Conservation (phyloP, 2,797 vertebrate genomes). For the Acomys russatus region DNA sequence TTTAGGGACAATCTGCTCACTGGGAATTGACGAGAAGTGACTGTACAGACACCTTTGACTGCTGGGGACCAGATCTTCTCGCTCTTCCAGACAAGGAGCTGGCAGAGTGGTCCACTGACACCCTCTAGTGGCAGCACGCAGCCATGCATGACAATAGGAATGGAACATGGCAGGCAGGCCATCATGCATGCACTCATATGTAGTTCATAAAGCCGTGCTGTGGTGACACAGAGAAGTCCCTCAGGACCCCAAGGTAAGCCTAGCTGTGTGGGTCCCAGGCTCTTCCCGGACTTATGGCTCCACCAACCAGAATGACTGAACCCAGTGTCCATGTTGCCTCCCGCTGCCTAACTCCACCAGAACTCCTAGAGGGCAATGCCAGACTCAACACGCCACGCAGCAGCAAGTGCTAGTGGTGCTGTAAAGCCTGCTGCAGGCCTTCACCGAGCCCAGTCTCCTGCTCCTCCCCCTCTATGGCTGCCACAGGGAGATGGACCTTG, state of each 20-base stretch:
- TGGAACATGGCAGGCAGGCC: not conserved
- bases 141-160: not conserved
- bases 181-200: rapidly evolving
- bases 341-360: not conserved
- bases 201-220: not conserved
- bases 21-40: not conserved
- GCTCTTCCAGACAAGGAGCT: rapidly evolving
- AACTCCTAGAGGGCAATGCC: not conserved
- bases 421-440: not conserved
- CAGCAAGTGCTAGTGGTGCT: rapidly evolving
- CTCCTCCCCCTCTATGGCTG: not conserved
- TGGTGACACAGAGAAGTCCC: not conserved
- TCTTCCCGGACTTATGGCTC: not conserved
- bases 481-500: not conserved
- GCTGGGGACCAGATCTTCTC: not conserved
- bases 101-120: not conserved
- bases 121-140: constrained; percentile 68
- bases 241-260: not conserved
- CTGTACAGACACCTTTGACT: not conserved
- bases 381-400: rapidly evolving
- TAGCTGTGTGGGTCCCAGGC: not conserved
- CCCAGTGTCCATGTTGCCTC: not conserved
- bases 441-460: not conserved
- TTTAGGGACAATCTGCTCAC: not conserved
- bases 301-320: not conserved